Conservation (phyloP, 2,113 vertebrate species). For the Megaceryle torquata region DNA sequence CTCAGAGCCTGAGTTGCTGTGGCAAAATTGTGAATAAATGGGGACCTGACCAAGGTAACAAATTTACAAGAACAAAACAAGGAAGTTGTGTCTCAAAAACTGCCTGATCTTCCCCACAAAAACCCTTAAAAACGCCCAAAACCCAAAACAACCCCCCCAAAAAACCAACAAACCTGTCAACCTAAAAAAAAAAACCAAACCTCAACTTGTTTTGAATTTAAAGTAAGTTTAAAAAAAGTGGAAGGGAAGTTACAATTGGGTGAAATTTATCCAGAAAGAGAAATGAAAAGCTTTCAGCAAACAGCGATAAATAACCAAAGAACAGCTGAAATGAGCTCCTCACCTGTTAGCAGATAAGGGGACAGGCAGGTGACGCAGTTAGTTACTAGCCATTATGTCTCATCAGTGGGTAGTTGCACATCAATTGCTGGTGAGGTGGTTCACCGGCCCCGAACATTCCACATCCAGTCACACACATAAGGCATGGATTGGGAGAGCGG, state of each 20-base stretch:
- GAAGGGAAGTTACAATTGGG: neutral
- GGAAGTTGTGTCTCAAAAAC: neutral
- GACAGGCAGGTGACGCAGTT: slow-evolving; percentile 22
- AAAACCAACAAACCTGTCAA: neutral
- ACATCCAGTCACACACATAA: slow-evolving; percentile 31
- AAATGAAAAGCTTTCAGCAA: slow-evolving; percentile 45
- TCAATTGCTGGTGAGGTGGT: slow-evolving; percentile 29
- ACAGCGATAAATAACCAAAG: slow-evolving; percentile 13
- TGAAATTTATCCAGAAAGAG: slow-evolving; percentile 17
- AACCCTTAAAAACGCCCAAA: neutral
- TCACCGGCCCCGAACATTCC: slow-evolving; percentile 31
- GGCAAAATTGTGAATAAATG: neutral
- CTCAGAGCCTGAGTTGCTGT: neutral
- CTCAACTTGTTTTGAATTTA: neutral
- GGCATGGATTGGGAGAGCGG: neutral
- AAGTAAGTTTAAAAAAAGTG: neutral
- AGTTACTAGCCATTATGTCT: slow-evolving; percentile 26
- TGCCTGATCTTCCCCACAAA: neutral
- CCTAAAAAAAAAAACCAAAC: neutral
- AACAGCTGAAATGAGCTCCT: slow-evolving; percentile 35
- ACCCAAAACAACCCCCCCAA: neutral
- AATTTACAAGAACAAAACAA: neutral
- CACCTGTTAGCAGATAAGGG: slow-evolving; percentile 45
- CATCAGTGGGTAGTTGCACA: slow-evolving; percentile 32
- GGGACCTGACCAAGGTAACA: neutral